These are phyloP conservation scores for Ceratosolen fusciceps DNA, from an alignment of 1,140 invertebrate species.

Conservation along the genomic window DNA sequence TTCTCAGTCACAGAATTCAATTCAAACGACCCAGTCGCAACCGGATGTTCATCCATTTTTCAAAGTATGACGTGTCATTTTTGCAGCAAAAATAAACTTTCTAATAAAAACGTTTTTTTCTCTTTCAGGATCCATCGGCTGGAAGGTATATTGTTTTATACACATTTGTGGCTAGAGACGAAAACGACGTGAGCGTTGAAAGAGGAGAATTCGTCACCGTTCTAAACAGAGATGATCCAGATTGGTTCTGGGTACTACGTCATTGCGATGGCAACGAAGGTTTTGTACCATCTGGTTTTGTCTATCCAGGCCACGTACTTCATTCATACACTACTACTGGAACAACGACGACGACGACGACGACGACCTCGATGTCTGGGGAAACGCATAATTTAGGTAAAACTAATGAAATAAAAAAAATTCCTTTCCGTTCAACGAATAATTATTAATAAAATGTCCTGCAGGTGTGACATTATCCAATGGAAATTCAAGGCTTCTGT, in stretches of 20 bases:
- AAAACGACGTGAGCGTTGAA: constrained; percentile 95
- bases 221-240: constrained; percentile 92
- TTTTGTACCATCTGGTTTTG: constrained; percentile 95
- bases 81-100: constrained; percentile 26
- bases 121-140: constrained; percentile 78
- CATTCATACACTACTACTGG: constrained; percentile 67
- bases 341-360: constrained; percentile 62
- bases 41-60: constrained; percentile 88
- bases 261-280: constrained; percentile 92
- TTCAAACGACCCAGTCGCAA: constrained; percentile 76
- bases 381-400: constrained; percentile 65
- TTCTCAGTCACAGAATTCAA: constrained; percentile 74
- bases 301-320: constrained; percentile 81
- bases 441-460: too few species aligned
- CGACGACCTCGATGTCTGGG: constrained; percentile 59
- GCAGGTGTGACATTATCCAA: too few species aligned
- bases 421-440: not conserved
- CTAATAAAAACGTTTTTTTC: not conserved
- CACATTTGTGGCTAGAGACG: constrained; percentile 92
- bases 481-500: not conserved
- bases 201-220: constrained; percentile 95
- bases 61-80: constrained; percentile 73
- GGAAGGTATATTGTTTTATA: constrained; percentile 93
- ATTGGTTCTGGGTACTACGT: constrained; percentile 96
- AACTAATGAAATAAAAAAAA: not conserved